These are phyloP conservation scores for Chionoecetes opilio DNA, from an alignment of 1,140 invertebrate species.

Conservation along the genomic window DNA sequence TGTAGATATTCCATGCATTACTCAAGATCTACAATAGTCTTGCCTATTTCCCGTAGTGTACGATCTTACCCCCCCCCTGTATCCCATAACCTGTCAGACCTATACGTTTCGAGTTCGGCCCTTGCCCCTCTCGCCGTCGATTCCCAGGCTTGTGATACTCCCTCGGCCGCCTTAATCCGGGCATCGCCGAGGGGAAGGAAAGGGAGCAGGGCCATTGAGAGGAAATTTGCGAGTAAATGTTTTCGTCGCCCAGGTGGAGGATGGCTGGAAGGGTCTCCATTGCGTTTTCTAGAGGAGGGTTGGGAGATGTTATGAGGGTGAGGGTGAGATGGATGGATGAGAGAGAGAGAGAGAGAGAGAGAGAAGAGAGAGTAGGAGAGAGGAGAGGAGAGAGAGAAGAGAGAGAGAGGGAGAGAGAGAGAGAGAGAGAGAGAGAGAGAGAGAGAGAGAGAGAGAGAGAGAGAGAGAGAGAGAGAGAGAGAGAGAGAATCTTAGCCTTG, in stretches of 20 bases:
- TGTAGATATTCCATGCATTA: neutral
- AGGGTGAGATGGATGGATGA: neutral
- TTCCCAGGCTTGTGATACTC: neutral
- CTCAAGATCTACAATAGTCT: neutral
- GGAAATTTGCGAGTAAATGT: constrained; percentile 29
- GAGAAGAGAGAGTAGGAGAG: neutral
- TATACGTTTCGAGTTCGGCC: neutral
- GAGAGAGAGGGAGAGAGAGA: neutral
- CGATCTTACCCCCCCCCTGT: neutral
- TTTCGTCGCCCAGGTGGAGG: constrained; percentile 14
- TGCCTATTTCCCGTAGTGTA: neutral
- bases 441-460: neutral
- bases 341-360: neutral
- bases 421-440: neutral
- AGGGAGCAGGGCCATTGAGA: neutral
- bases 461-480: neutral
- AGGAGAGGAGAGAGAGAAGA: neutral
- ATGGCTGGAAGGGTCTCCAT: neutral
- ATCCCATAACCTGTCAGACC: neutral
- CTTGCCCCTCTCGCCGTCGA: neutral
- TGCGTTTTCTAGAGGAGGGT: neutral
- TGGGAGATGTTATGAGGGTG: too few species aligned
- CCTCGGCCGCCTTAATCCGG: neutral
- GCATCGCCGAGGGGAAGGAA: neutral
- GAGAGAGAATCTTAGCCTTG: neutral